Evolutionary conservation across 37 sponge, comb jelly and placozoan species (phyloP).

Genomic region (Oscarella lobularis): DNA sequence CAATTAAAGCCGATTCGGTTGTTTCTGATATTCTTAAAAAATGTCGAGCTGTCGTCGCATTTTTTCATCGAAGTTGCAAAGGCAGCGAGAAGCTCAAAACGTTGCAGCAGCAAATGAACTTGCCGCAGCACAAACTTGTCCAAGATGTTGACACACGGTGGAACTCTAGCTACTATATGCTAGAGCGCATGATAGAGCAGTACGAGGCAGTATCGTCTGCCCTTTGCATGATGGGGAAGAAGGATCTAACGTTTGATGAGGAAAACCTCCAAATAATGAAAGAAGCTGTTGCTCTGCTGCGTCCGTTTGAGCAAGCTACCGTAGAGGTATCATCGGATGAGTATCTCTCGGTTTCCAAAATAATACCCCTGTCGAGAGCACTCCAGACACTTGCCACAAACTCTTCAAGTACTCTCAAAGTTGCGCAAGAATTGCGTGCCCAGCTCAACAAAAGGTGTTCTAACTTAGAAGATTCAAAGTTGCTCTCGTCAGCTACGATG

Average conservation of each 20-base stretch:
- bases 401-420: too few relatives aligned
- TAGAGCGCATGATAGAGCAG: constrained; percentile 15
- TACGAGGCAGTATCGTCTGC: constrained; percentile 18
- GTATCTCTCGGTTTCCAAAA: constrained; percentile 19
- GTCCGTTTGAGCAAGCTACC: constrained; percentile 18
- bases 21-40: constrained; percentile 13
- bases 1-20: not conserved
- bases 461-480: constrained; percentile 2
- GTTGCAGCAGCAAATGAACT: not conserved
- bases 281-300: constrained; percentile 5
- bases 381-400: constrained; percentile 7
- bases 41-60: constrained; percentile 15
- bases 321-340: constrained; percentile 23
- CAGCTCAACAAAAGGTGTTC: too few relatives aligned
- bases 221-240: constrained; percentile 12
- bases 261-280: constrained; percentile 13
- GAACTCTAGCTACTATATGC: constrained; percentile 26
- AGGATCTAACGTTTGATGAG: constrained; percentile 23
- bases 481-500: constrained; percentile 13
- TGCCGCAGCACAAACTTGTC: not conserved
- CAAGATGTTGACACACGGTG: constrained; percentile 25
- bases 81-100: constrained; percentile 1
- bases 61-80: constrained; percentile 15
- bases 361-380: constrained; percentile 15
- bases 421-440: constrained; percentile 8